Evolutionary conservation across 2,113 vertebrate genomes (phyloP).

Genomic region (Neodon shergylaensis): DNA sequence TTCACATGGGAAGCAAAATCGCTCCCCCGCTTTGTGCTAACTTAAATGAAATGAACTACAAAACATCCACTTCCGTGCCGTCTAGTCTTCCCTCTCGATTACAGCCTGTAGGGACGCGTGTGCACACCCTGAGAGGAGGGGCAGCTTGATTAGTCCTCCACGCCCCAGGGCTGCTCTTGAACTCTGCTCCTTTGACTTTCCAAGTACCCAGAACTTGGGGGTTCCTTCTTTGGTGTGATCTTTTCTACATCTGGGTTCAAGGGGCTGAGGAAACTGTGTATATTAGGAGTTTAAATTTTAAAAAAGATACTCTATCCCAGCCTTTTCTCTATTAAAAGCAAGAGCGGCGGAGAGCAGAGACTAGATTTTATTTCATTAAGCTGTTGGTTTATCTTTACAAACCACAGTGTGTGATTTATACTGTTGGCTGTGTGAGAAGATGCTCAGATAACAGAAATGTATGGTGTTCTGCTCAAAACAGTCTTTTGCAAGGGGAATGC

Average conservation of each 20-base stretch:
- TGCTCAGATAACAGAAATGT: slow-evolving; percentile 17
- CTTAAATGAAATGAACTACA: slow-evolving; percentile 75
- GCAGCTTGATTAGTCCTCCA: background rate
- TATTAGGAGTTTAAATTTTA: background rate
- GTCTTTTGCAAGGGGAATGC: background rate
- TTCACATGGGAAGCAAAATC: slow-evolving; percentile 75
- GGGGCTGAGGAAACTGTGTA: background rate
- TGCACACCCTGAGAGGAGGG: fast-evolving
- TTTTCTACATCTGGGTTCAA: background rate
- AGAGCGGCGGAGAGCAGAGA: background rate
- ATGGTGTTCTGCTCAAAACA: background rate
- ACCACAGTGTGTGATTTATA: background rate
- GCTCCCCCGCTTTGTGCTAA: slow-evolving; percentile 75
- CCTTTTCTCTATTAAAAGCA: background rate
- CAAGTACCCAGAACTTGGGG: fast-evolving
- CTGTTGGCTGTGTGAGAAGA: slow-evolving; percentile 22
- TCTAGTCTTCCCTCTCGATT: slow-evolving; percentile 63
- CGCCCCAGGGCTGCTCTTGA: background rate
- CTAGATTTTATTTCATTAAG: slow-evolving; percentile 17
- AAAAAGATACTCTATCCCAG: background rate
- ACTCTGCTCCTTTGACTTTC: background rate
- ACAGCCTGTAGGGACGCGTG: background rate
- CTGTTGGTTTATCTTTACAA: background rate
- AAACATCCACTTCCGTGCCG: slow-evolving; percentile 1
- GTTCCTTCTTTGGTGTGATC: background rate